phyloP scores from a whole-genome alignment of 2,888 invertebrate species.

The Lepeophtheirus nordmannii region DNA sequence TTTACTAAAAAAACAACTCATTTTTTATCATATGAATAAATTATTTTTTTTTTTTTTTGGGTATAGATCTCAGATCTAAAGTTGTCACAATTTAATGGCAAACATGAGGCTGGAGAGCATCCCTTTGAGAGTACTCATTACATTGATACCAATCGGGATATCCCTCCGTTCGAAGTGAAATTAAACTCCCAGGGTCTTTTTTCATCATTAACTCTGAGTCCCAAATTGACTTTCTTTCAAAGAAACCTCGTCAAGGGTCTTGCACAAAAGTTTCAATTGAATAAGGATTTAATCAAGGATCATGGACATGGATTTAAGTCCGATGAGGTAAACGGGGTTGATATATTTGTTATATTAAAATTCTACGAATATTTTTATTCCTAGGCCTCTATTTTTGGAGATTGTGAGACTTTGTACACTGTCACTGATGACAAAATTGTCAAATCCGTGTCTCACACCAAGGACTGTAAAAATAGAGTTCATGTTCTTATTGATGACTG shows the following conservation, averaged over 20 bases:
- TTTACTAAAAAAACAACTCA: no score
- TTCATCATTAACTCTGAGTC: background rate
- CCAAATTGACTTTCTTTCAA: background rate
- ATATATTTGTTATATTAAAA: background rate
- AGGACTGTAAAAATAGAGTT: slow-evolving; percentile 14
- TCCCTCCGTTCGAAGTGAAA: background rate
- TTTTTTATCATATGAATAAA: no score
- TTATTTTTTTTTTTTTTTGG: no score
- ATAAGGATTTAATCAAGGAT: background rate
- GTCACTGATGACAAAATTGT: slow-evolving; percentile 4
- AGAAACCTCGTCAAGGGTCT: slow-evolving; percentile 10
- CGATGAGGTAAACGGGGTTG: background rate
- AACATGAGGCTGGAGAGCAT: background rate
- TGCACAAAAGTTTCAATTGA: slow-evolving; percentile 7
- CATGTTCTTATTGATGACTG: slow-evolving; percentile 17
- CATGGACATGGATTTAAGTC: background rate
- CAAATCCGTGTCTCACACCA: slow-evolving; percentile 16
- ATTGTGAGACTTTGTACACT: slow-evolving; percentile 19
- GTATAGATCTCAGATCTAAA: background rate
- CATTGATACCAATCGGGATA: background rate
- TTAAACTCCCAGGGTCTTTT: slow-evolving; percentile 5
- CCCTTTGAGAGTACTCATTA: slow-evolving; percentile 12
- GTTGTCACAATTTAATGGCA: background rate
- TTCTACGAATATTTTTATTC: background rate
- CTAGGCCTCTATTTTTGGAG: slow-evolving; percentile 10